Percentiles rank a stretch among this genome's conserved stretches.
Conservation (phyloP, 2,113 vertebrate species). For the Phalacrocorax pelagicus region DNA sequence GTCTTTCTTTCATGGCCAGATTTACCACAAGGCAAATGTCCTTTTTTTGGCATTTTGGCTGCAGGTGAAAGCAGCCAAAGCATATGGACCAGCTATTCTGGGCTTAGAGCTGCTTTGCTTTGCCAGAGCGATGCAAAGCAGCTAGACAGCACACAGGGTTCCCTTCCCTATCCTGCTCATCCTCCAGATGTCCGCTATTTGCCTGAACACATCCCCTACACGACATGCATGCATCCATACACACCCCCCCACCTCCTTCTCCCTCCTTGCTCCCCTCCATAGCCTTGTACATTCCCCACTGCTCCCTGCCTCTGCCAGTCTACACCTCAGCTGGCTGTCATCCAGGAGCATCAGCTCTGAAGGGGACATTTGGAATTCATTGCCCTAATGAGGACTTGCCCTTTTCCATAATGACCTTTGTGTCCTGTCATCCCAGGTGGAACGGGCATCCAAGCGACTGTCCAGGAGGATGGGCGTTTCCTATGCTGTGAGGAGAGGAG, state of each 20-base stretch:
- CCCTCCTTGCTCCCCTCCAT: background rate
- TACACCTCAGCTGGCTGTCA: background rate
- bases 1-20: background rate
- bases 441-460: rapidly evolving
- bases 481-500: background rate
- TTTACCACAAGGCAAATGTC: background rate
- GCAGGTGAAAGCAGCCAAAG: background rate
- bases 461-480: background rate
- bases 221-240: rapidly evolving
- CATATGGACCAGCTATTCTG: constrained; percentile 54
- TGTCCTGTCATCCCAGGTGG: background rate
- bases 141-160: constrained; percentile 33
- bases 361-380: background rate
- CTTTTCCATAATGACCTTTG: background rate
- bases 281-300: background rate
- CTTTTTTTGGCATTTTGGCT: background rate
- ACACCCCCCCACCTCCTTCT: background rate
- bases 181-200: constrained; percentile 4
- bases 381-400: background rate
- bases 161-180: background rate
- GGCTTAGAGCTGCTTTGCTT: constrained; percentile 35
- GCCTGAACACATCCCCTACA: background rate
- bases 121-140: constrained; percentile 37
- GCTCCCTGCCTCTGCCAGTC: background rate
- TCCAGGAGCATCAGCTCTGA: background rate